Evolutionary conservation across 2,888 invertebrate species (phyloP).

Genomic region (Crioceris asparagi): DNA sequence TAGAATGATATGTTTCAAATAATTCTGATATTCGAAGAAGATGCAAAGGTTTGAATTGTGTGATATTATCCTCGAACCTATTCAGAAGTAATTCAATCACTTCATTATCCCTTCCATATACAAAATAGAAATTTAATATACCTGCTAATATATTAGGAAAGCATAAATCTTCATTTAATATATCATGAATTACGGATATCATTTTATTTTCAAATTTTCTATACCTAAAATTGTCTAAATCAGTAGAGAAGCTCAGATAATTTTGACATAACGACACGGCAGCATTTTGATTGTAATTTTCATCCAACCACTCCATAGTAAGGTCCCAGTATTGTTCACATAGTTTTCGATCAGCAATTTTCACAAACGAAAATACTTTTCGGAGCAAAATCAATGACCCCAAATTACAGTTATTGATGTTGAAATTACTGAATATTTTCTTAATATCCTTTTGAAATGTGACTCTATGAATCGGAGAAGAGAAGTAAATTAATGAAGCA

Average conservation of each 20-base stretch:
- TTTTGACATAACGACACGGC: conserved; percentile 39
- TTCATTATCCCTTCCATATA: conserved; percentile 9
- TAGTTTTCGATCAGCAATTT: conserved; percentile 38
- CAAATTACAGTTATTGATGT: conserved; percentile 13
- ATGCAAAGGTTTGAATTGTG: conserved; percentile 11
- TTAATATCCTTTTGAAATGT: conserved; percentile 33
- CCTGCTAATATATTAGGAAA: conserved; percentile 36
- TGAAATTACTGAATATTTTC: conserved; percentile 30
- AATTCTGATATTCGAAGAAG: conserved; percentile 14
- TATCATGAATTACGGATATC: conserved; percentile 29
- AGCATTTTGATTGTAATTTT: conserved; percentile 24
- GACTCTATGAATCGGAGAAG: conserved; percentile 36
- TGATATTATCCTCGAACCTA: conserved; percentile 12
- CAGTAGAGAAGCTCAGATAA: conserved; percentile 45
- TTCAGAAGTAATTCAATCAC: conserved; percentile 27
- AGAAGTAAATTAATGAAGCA: conserved; percentile 38
- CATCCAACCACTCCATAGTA: conserved; percentile 32
- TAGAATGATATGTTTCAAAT: conserved; percentile 3
- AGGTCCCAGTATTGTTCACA: conserved; percentile 42
- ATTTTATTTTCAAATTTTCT: conserved; percentile 37
- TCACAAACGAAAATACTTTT: conserved; percentile 39
- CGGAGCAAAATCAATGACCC: conserved; percentile 33
- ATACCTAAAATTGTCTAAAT: conserved; percentile 42
- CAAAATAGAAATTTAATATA: conserved; percentile 13
- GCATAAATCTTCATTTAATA: too few relatives aligned